Base-by-base conservation (phyloP, 2,113 vertebrate species). In the Syngnathus typhle region DNA sequence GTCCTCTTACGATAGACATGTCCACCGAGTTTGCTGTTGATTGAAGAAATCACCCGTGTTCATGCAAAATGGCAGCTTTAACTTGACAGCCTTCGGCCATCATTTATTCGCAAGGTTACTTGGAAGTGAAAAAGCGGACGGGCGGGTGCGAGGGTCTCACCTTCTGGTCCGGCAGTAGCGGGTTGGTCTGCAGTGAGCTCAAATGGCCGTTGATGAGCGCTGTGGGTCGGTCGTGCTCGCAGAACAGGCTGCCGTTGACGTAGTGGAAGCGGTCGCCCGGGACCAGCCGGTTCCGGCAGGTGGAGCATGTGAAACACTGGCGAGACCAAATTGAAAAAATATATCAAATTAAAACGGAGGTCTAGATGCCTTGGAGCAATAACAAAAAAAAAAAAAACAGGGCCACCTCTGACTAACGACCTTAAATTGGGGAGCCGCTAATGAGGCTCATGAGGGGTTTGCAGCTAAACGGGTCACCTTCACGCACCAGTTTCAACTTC, bases 161-260 rank as follows among this genome's bases (percentile, higher is more conserved):
- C 95, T 99, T 99, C 94, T 99, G 97, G 92, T 99, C 97, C 82
- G 96, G 94, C 93, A 99, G 94, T 89, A 98, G 94, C 73, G 97
- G 95, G 92, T 98, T 98, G 83, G 96, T 98, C 94, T 98, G 97
- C 92, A 99, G 95, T 91, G 97, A 98, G 94, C 94, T 98, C 95
- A 99, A 94, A 93, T 99, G 97, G 89, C 96, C 96, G 86, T 98
- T 98, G 93, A 99, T 98, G 94, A 98, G 96, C 80, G 97, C 95
- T 91, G 97, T 95, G 90, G 96, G 97, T 95, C 96, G 94, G 95
- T 99, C 97, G 91, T 99, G 96, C 95, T 99, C 97, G 83, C 97
- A 99, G 93, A 99, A 99, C 94, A 99, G 94, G 94, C 94, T 98
- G 94, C 97, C 97, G 89, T 98, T 99, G 94, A 99, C 96, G 93